A percentile compares a stretch with the other conserved stretches of the same genome.
These are phyloP conservation scores for Larimichthys crocea DNA, from an alignment of 2,113 vertebrate genomes.

Conservation along the genomic window DNA sequence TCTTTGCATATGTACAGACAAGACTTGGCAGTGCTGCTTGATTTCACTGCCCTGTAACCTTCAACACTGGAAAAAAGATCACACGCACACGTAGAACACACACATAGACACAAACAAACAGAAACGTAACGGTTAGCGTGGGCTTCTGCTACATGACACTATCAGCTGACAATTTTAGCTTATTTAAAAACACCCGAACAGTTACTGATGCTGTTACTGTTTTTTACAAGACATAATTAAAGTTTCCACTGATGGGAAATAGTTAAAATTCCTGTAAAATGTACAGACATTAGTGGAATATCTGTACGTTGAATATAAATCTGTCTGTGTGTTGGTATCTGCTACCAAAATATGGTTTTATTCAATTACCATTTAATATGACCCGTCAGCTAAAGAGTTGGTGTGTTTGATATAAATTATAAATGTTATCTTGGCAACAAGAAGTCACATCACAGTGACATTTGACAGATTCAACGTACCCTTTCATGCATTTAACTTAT, in stretches of 20 bases:
- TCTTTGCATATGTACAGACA: constrained; percentile 58
- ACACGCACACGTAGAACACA: constrained; percentile 6
- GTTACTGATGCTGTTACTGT: no score
- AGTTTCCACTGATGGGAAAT: background rate
- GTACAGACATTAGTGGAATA: background rate
- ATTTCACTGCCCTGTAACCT: constrained; percentile 65
- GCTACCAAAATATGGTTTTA: background rate
- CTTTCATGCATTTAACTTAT: constrained; percentile 11
- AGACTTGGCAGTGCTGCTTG: constrained; percentile 56
- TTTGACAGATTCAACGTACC: background rate
- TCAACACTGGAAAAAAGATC: constrained; percentile 50
- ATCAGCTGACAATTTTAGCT: background rate
- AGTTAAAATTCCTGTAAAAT: background rate
- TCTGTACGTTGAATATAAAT: background rate
- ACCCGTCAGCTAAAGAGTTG: constrained; percentile 11
- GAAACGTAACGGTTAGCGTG: background rate
- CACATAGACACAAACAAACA: background rate
- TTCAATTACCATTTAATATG: constrained; percentile 36
- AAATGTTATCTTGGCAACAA: constrained; percentile 18
- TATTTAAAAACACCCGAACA: background rate
- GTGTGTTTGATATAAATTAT: constrained; percentile 12
- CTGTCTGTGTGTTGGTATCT: background rate
- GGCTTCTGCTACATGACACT: background rate
- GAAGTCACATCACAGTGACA: constrained; percentile 7
- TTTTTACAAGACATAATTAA: no score